Evolutionary conservation across 2,797 vertebrate species (phyloP), one percentile per base, ranked within the genome.

Genomic region (Eremophila alpestris): DNA sequence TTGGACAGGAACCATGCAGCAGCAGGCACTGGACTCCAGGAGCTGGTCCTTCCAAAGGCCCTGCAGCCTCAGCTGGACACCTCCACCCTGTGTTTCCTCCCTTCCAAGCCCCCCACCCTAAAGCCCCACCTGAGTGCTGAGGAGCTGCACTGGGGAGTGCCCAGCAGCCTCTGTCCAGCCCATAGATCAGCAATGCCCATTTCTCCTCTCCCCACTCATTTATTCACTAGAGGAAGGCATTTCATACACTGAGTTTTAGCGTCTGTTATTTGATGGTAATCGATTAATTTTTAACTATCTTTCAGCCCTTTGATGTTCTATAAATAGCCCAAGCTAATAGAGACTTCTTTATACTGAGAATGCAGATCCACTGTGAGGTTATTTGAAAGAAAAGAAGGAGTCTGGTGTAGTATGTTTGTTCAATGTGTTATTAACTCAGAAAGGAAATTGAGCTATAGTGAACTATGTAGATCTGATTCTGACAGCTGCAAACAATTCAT

Each of bases 241-340:
- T 95, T 90, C 85, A 91, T 79, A 91, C 45, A 84, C 59, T 60
- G 84, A 93, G 79, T 93, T 94, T 91, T 86, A 67, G 67, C 21
- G 56, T 73, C 96, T 96, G 89, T 96, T 95, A 95, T 93, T 96
- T 93, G 95, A 95, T 90, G 94, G 93, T 94, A 95, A 96, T 96
- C 85, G 64, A 96, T 96, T 94, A 95, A 94, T 96, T 96, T 97
- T 97, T 96, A 96, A 97, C 94, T 91, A 93, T 96, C 91, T 91
- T 91, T 83, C 92, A 91, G 70, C 77, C 76, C 85, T 96, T 87
- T 94, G 95, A 97, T 93, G 79, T 96, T 96, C 96, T 95, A 96
- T 97, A 97, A 97, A 96, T 95, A 96, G 87, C 74, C 59, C 87
- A 94, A 95, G 93, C 88, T 97, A 98, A 97, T 75, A 97, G 93